Percentiles rank a stretch among this genome's conserved stretches.
Evolutionary conservation across 2,888 invertebrate genomes (phyloP).

Genomic region (Limenitis camilla): DNA sequence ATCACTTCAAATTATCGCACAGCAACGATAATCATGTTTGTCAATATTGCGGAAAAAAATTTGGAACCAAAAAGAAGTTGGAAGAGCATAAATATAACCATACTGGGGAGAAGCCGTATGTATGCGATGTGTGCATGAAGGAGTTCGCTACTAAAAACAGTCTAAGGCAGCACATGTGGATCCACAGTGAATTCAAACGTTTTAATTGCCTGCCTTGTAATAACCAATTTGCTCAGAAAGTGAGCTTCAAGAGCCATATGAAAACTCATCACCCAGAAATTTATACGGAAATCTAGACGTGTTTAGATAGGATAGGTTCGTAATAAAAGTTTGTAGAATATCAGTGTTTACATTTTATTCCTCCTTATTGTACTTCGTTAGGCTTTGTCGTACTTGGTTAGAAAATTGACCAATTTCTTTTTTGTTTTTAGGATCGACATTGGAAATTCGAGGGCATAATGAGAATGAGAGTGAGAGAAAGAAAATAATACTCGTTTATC

Average conservation of each 20-base stretch:
- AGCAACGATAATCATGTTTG: constrained; percentile 48
- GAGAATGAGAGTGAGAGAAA: constrained; percentile 55
- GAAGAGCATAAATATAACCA: constrained; percentile 64
- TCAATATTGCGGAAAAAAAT: constrained; percentile 48
- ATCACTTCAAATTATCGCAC: constrained; percentile 48
- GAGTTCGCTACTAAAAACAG: constrained; percentile 64
- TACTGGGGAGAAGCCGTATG: constrained; percentile 60
- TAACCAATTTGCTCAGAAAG: constrained; percentile 58
- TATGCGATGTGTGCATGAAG: constrained; percentile 64
- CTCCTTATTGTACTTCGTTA: constrained; percentile 16
- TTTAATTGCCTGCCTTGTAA: constrained; percentile 50
- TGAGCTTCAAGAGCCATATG: constrained; percentile 53
- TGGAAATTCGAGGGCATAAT: constrained; percentile 61
- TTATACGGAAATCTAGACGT: constrained; percentile 12
- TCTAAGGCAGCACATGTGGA: constrained; percentile 59
- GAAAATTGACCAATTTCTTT: constrained; percentile 61
- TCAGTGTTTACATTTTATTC: too few relatives aligned
- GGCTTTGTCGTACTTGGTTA: constrained; percentile 33
- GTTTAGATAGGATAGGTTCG: constrained; percentile 2
- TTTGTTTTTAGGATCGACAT: constrained; percentile 68
- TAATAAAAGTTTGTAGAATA: constrained; percentile 13
- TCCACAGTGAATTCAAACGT: constrained; percentile 51
- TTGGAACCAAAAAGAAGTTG: constrained; percentile 38
- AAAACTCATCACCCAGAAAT: constrained; percentile 44
- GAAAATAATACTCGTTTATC: constrained; percentile 65